Evolutionary conservation across 1,140 invertebrate species (phyloP).

Genomic region (Bombus polaris): DNA sequence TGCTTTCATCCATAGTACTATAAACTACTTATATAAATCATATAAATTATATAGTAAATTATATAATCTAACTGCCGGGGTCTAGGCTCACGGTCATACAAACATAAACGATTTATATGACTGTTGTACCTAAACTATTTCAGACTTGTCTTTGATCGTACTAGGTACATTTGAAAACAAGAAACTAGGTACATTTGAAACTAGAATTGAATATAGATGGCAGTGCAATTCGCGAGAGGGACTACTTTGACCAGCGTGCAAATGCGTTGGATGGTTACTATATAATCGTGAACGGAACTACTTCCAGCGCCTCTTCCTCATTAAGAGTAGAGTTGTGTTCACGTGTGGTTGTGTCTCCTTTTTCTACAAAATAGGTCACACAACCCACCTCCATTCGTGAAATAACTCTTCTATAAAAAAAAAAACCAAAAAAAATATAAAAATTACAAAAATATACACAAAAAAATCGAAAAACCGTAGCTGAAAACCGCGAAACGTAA

Average conservation of each 20-base stretch:
- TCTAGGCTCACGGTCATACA: no score
- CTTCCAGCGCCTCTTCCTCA: constrained; percentile 84
- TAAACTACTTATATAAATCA: no score
- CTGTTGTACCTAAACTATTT: no score
- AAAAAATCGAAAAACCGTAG: constrained; percentile 82
- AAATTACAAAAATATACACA: constrained; percentile 77
- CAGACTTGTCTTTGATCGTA: no score
- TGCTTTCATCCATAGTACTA: no score
- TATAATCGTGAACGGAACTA: constrained; percentile 77
- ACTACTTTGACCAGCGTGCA: constrained; percentile 57
- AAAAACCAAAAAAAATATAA: constrained; percentile 86
- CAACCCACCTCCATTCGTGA: constrained; percentile 91
- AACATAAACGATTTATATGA: no score
- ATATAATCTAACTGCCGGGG: no score
- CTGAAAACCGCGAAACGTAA: constrained; percentile 71
- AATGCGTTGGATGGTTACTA: constrained; percentile 64
- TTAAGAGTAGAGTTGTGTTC: constrained; percentile 84
- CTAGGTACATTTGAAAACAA: constrained; percentile 5
- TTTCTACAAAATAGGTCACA: constrained; percentile 87
- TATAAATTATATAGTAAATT: no score
- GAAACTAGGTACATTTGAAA: not conserved
- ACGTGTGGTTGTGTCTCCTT: constrained; percentile 85
- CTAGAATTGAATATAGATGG: constrained; percentile 24
- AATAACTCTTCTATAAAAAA: constrained; percentile 89
- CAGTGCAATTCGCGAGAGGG: not conserved